phyloP scores from a whole-genome alignment of 2,797 vertebrate genomes.

The Anabacerthia variegaticeps region DNA sequence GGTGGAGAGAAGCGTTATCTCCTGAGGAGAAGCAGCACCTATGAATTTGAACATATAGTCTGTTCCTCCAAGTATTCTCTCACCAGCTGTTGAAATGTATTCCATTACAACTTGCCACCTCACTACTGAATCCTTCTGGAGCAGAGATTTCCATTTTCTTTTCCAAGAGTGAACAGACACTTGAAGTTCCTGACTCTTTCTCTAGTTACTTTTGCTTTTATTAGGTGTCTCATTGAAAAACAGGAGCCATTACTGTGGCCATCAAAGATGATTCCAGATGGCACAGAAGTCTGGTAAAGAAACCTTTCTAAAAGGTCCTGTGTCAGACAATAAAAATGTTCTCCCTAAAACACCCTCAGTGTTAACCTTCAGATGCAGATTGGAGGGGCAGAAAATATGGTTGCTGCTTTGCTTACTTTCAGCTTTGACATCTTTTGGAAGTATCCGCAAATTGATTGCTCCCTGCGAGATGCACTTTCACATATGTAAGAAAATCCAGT shows the following conservation, averaged over 20 bases:
- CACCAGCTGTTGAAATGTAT: background rate
- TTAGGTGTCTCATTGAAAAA: background rate
- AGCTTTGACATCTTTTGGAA: background rate
- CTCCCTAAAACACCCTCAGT: background rate
- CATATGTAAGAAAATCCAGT: accelerated
- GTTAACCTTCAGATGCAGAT: background rate
- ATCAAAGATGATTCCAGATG: background rate
- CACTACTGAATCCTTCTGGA: background rate
- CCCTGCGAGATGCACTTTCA: background rate
- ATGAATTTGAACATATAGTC: background rate
- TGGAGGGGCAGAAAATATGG: background rate
- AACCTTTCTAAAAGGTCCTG: background rate
- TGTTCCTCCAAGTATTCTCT: background rate
- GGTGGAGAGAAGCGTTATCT: background rate
- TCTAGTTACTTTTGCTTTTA: background rate
- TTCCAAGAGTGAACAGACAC: background rate
- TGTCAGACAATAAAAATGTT: background rate
- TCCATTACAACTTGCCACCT: background rate
- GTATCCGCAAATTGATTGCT: background rate
- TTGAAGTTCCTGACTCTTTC: background rate
- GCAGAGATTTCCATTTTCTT: background rate
- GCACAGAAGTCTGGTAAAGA: background rate
- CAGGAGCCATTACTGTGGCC: background rate
- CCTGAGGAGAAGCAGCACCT: background rate
- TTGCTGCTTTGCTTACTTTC: background rate